Evolutionary conservation across 2,113 vertebrate species (phyloP).

Genomic region (Brachypodius melanocephalos): DNA sequence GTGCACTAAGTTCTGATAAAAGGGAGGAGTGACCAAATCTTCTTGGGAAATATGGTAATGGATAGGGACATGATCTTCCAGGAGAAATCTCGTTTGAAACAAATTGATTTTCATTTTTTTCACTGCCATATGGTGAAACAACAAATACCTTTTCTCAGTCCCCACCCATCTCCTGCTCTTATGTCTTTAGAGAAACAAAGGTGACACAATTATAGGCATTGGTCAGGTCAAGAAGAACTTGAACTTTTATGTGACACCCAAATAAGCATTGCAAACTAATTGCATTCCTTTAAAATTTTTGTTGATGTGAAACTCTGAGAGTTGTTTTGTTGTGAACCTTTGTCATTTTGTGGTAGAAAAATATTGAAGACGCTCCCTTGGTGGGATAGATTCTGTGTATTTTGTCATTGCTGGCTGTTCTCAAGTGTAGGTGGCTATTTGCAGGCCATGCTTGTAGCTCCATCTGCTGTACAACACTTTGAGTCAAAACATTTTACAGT

Average conservation of each 20-base stretch:
- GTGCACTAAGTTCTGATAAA: neutral
- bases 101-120: neutral
- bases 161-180: neutral
- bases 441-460: constrained; percentile 16
- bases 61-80: neutral
- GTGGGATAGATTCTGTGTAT: neutral
- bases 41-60: neutral
- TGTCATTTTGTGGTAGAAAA: neutral
- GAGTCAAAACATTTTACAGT: constrained; percentile 49
- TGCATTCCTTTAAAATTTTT: neutral
- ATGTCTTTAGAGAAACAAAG: neutral
- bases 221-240: neutral
- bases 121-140: neutral
- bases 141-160: neutral
- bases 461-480: constrained; percentile 41
- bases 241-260: neutral
- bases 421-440: constrained; percentile 25
- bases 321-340: neutral
- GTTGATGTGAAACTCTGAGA: neutral
- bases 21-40: neutral
- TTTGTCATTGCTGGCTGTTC: constrained; percentile 7
- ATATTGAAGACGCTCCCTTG: neutral
- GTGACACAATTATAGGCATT: neutral
- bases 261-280: neutral
- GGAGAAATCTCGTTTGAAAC: neutral